A percentile compares a stretch with the other conserved stretches of the same genome.
phyloP scores from a whole-genome alignment of 2,888 invertebrate genomes.

The Lottia scabra region DNA sequence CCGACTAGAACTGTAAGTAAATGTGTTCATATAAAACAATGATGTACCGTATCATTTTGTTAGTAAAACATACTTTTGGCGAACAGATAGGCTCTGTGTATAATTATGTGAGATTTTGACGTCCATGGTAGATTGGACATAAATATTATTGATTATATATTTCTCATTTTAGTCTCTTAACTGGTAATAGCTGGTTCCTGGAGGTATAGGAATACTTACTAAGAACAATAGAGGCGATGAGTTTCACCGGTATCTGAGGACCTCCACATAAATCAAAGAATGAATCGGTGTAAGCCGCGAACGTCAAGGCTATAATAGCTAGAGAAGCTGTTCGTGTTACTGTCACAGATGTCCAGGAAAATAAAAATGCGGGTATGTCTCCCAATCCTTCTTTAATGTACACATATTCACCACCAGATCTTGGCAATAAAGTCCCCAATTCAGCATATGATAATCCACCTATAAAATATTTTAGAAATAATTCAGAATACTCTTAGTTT shows the following conservation, averaged over 20 bases:
- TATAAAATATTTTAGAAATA: conserved; percentile 51
- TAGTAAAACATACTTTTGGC: no score
- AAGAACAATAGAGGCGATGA: conserved; percentile 50
- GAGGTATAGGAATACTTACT: conserved; percentile 53
- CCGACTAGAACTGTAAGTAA: conserved; percentile 82
- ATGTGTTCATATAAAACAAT: not conserved
- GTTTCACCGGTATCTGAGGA: conserved; percentile 44
- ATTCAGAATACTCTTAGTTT: no score
- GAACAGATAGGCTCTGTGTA: no score
- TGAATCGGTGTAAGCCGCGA: conserved; percentile 51
- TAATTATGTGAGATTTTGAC: no score
- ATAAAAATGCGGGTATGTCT: conserved; percentile 71
- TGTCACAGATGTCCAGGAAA: conserved; percentile 72
- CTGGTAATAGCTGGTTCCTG: no score
- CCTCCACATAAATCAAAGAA: conserved; percentile 59
- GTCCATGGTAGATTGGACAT: no score
- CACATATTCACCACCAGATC: conserved; percentile 84
- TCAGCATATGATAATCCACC: conserved; percentile 85
- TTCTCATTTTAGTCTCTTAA: no score
- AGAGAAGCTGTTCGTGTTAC: conserved; percentile 55
- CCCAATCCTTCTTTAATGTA: conserved; percentile 71
- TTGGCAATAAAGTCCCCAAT: conserved; percentile 81
- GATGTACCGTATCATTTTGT: no score
- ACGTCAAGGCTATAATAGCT: conserved; percentile 69
- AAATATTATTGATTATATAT: no score